These are phyloP conservation scores for Campylomormyrus numenius DNA, from an alignment of 2,113 vertebrate genomes.

Conservation along the genomic window DNA sequence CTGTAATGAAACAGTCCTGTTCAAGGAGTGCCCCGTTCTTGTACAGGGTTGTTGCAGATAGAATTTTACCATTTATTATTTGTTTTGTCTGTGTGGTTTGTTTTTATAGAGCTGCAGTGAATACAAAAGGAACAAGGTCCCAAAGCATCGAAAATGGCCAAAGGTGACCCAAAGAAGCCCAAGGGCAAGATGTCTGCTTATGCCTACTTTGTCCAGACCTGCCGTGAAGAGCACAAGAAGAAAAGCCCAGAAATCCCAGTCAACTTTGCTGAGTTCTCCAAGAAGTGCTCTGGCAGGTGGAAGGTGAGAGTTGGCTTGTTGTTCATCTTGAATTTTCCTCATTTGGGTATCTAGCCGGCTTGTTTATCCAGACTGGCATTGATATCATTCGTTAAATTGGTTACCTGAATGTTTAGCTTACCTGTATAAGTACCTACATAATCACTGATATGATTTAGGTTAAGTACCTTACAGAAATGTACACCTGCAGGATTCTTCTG, in stretches of 20 bases:
- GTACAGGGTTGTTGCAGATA: neutral
- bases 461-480: neutral
- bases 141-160: constrained; percentile 63
- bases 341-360: neutral
- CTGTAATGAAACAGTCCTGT: neutral
- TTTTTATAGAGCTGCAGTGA: neutral
- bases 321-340: neutral
- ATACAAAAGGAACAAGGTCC: neutral
- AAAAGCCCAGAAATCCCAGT: constrained; percentile 78
- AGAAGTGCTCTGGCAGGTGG: constrained; percentile 76
- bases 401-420: neutral
- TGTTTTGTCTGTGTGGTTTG: neutral
- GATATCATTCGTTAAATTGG: neutral
- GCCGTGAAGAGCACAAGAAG: constrained; percentile 81
- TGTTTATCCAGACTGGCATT: neutral
- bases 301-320: constrained; percentile 53
- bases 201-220: constrained; percentile 81
- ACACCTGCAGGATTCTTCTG: neutral
- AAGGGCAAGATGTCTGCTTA: constrained; percentile 86
- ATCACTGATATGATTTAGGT: neutral
- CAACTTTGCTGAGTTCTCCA: constrained; percentile 80
- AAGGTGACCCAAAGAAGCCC: constrained; percentile 82
- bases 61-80: neutral
- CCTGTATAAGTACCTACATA: neutral
- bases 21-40: neutral